Base-by-base conservation (phyloP, 2,113 vertebrate genomes). In the Bagarius yarrelli region DNA sequence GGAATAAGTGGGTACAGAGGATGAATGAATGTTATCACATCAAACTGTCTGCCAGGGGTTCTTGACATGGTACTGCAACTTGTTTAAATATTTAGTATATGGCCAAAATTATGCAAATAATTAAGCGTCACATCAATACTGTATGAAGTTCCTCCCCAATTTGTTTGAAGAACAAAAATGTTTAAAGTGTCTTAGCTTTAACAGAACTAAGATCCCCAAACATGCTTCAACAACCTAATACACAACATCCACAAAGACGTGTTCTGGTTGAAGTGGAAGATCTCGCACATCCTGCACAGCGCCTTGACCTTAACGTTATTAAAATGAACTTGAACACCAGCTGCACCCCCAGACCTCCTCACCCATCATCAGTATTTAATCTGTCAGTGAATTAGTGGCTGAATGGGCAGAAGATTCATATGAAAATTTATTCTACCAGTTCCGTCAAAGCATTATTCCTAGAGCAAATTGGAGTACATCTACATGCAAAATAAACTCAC, bases 401-500 rank as follows among this genome's bases (percentile, higher is more conserved):
- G 2, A 64, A 64, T 36, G 16, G 21, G 30, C 21, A 50, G 23
- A 44, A 60, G 23, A 76, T 59, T 32, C 34, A 59, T 40, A 40
- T 23, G 21, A 40, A 76, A 8, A 18, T 59, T 44, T 40, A 60
- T 59, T 59, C 40, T 30, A 72, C 36, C 57, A n/a, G 32, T 70
- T 9, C 47, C 53, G 19, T 64, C 44, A 5, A n/a, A 19, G 25
- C 47, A 52, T 50, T 18, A 52, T 71, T 52, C 52, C 69, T 21
- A 15, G 30, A 60, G 77, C 73, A 80, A 47, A 5, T 1, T 67
- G 12, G 13, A 44, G 4, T 69, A 5, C 19, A 66, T 15, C 27
- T 25, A 84, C 6, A 21, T 60, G 55, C 18, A 50, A 69, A 16
- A 44, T 36, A 64, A 89, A 94, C 93, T 94, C 83, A 94, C 98